phyloP scores from a whole-genome alignment of 2,797 vertebrate genomes.

The Darevskia nairensis region DNA sequence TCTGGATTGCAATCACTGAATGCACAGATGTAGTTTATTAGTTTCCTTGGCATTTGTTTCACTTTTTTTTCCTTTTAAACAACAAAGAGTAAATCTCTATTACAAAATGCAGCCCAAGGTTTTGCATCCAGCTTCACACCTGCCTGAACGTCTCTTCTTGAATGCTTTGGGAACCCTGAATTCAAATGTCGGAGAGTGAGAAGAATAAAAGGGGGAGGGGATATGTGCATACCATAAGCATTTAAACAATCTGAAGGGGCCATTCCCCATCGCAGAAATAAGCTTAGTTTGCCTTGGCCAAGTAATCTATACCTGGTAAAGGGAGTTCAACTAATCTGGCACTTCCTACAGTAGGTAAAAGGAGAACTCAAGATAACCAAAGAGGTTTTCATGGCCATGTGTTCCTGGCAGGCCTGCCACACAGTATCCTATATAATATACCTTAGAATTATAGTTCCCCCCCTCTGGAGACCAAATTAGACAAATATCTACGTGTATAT shows the following conservation, averaged over 20 bases:
- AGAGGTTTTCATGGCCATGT: background rate
- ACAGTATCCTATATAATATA: slow-evolving; percentile 56
- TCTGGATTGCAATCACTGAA: slow-evolving; percentile 29
- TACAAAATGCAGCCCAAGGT: slow-evolving; percentile 25
- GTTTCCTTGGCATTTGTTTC: slow-evolving; percentile 31
- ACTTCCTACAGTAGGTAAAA: slow-evolving; percentile 14
- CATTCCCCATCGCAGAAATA: background rate
- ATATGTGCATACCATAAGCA: background rate
- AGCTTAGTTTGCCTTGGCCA: background rate
- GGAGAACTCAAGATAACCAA: slow-evolving; percentile 50
- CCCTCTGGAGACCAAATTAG: slow-evolving; percentile 69
- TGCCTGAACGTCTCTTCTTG: background rate
- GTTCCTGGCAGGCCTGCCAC: slow-evolving; percentile 64
- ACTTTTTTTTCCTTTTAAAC: slow-evolving; percentile 1
- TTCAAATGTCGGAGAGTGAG: background rate
- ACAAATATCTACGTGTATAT: slow-evolving; percentile 73
- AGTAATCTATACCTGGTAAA: background rate
- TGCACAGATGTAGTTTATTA: slow-evolving; percentile 57
- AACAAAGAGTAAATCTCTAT: slow-evolving; percentile 15
- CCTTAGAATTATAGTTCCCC: slow-evolving; percentile 51
- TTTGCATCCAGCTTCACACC: background rate
- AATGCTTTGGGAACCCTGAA: slow-evolving; percentile 16
- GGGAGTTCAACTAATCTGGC: background rate
- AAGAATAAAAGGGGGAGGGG: background rate
- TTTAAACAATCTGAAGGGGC: slow-evolving; percentile 8